These are phyloP conservation scores for Didymodactylos carnosus DNA, from an alignment of 2,888 invertebrate genomes.

Conservation along the genomic window DNA sequence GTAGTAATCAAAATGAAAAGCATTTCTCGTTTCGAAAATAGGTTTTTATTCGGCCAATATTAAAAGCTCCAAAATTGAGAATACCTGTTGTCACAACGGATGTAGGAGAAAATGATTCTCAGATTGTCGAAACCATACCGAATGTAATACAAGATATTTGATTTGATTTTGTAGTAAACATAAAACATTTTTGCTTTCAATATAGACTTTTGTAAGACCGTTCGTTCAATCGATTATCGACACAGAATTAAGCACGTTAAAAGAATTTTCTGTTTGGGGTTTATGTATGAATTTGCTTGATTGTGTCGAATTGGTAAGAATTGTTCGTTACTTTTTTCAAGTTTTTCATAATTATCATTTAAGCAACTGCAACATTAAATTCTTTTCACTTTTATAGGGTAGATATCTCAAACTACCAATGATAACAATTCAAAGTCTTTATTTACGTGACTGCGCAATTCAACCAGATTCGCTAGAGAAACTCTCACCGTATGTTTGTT, in stretches of 20 bases:
- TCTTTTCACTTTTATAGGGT: slow-evolving; percentile 21
- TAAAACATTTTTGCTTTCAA: neutral
- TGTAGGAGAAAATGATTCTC: no score
- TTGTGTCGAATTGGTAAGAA: slow-evolving; percentile 25
- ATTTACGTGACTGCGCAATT: slow-evolving; percentile 28
- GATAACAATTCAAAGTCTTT: slow-evolving; percentile 24
- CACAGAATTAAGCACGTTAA: slow-evolving; percentile 24
- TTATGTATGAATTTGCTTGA: slow-evolving; percentile 27
- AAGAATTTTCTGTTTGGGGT: slow-evolving; percentile 28
- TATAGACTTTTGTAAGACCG: slow-evolving; percentile 21
- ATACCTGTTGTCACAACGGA: neutral
- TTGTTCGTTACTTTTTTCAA: neutral
- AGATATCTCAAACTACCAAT: slow-evolving; percentile 25
- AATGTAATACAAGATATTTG: neutral
- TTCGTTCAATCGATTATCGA: slow-evolving; percentile 24
- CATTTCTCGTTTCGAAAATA: neutral
- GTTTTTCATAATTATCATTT: neutral
- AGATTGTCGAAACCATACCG: neutral
- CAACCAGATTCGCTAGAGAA: slow-evolving; percentile 21
- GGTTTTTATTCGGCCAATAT: slow-evolving; percentile 1
- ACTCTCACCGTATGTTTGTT: slow-evolving; percentile 19
- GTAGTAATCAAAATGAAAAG: no score
- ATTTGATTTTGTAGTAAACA: neutral
- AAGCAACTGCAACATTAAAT: neutral
- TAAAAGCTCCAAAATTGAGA: neutral